These are phyloP conservation scores for Drosophila nigritarsus DNA, from an alignment of 2,888 invertebrate genomes.

Conservation along the genomic window DNA sequence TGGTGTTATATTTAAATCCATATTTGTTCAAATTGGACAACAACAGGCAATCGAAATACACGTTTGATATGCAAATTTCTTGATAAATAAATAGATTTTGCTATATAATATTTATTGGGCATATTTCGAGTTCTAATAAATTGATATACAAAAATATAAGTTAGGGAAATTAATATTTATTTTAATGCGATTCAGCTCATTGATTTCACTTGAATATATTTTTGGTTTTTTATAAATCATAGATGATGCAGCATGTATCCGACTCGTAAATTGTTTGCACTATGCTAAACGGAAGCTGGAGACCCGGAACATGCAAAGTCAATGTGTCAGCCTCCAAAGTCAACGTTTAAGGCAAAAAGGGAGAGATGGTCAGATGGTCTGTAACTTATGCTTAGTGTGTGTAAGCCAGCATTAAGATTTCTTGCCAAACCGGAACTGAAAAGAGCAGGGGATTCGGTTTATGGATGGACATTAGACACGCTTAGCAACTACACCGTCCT, in stretches of 20 bases:
- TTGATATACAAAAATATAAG: background rate
- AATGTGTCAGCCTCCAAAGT: conserved; percentile 67
- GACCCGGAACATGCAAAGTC: conserved; percentile 37
- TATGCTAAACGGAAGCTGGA: conserved; percentile 17
- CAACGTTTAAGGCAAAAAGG: conserved; percentile 53
- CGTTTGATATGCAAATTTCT: background rate
- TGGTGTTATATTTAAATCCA: background rate
- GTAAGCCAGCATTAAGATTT: conserved; percentile 15
- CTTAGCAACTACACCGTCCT: conserved; percentile 50
- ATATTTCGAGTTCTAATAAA: background rate
- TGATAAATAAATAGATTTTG: background rate
- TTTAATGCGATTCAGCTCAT: background rate
- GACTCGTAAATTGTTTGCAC: conserved; percentile 17
- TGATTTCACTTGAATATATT: background rate
- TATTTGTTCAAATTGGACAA: background rate
- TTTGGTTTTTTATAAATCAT: background rate
- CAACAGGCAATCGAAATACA: background rate
- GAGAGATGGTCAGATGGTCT: conserved; percentile 44
- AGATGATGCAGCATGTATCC: conserved; percentile 1
- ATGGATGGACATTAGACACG: conserved; percentile 53
- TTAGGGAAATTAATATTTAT: background rate
- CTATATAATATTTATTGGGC: background rate
- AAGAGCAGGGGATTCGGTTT: conserved; percentile 22
- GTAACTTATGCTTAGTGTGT: conserved; percentile 32
- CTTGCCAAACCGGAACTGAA: conserved; percentile 54